Base-by-base conservation (phyloP, 2,888 invertebrate species). In the Diarsia mendica region DNA sequence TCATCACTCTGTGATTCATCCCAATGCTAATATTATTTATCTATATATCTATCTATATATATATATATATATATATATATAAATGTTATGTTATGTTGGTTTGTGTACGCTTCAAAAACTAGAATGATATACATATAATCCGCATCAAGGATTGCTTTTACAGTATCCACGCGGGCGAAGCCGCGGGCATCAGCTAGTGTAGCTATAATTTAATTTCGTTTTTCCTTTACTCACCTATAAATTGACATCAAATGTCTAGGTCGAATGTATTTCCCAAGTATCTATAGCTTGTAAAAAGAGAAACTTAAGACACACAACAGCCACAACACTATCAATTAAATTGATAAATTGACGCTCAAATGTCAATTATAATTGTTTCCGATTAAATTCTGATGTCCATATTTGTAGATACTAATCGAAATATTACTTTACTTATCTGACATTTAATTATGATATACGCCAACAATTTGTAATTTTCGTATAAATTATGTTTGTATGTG, bases 371-470 rank as follows among this genome's bases (percentile, higher is more conserved):
- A 82, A 75, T 65, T 39, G 63, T 75, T 70, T 61, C 48, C 20
- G 55, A 55, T 64, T 63, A 70, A 72, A 70, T 72, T 80, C 64
- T 58, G 46, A 53, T 53, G 33, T 23, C 65, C 55, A 48, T 63
- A 64, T 39, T 79, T 61, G 79, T 67, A 69, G 69, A 80, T 76
- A 70, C n/a, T 13, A 70, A 67, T 83, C 67, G 70, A 75, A 72
- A 61, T 69, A 72, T 78, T n/a, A 77, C 39, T 67, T 49, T 72
- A 70, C n/a, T 33, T 67, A 69, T 70, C 63, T 82, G 69, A 83
- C 75, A 75, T 83, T 83, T 83, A 72, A 60, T 60, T 68, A 69
- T 79, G 75, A 71, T 58, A 64, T 61, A 77, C 23, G 78, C 11
- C 64, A 46, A 51, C 79, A 58, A 64, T 71, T 78, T 55, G 44